Evolutionary conservation across 2,888 invertebrate species (phyloP), one percentile per base, ranked within the genome.

Genomic region (Lordiphosa andalusiaca): DNA sequence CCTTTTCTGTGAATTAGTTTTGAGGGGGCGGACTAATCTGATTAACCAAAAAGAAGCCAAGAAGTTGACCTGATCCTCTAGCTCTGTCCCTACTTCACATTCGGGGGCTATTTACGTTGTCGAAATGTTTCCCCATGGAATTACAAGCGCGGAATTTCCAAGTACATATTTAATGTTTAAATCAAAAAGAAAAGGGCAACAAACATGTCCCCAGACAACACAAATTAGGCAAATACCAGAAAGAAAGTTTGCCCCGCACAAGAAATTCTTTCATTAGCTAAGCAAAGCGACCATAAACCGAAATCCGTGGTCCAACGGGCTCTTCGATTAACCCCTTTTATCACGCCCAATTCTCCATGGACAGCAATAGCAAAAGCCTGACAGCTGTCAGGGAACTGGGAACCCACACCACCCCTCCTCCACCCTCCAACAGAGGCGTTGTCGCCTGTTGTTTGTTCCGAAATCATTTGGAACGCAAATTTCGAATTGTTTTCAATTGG

Each of bases 11-110:
- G 84, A 84, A 80, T 74, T 83, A 84, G 82, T 84, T 75, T 69
- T 42, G 50, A 59, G 73, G 86, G 86, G 87, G 83, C 76, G 86
- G 82, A 78, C 60, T 86, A 87, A 88, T 85, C 87, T 74, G 80
- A 82, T 84, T 86, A 75, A 72, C 69, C 77, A 44, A 65, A 65
- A 65, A 51, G 53, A 37, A 30, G 12, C 13, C n/a, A 33, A 40
- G n/a, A 21, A 39, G 39, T 36, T 41, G 25, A 48, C 42, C 42
- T 30, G 46, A 30, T 19, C 9, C 38, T 38, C 6, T 10, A 23
- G 19, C 10, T 33, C 10, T 33, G 25, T 10, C 19, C 21, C 19
- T 10, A 35, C n/a, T 10, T 19, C 19, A 30, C 16, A 25, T 13
- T 13, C 41, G 40, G 36, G 47, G 35, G 67, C 51, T 64, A 63